Evolutionary conservation across 1,140 invertebrate genomes (phyloP).

Genomic region (Drosophila busckii): DNA sequence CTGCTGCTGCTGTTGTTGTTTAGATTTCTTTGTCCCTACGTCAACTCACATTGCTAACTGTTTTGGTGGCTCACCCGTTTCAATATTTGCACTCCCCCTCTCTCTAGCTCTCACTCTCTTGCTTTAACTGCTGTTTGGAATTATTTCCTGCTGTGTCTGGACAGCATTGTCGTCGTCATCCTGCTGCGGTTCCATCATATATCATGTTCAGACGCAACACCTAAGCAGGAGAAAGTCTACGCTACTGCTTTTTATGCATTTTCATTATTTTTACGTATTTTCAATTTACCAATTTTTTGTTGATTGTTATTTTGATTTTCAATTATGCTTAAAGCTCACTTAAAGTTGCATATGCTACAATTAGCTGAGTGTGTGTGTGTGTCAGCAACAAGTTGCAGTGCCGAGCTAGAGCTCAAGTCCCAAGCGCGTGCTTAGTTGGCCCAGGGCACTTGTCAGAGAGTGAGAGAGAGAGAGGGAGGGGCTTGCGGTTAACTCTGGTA

Average conservation of each 20-base stretch:
- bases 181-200: conserved; percentile 61
- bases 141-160: conserved; percentile 65
- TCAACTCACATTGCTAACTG: conserved; percentile 13
- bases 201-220: conserved; percentile 65
- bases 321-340: conserved; percentile 1
- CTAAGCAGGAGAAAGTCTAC: conserved; percentile 14
- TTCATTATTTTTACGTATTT: conserved; percentile 69
- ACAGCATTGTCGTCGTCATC: not conserved
- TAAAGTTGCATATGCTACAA: not conserved
- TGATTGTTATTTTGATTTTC: conserved; percentile 13
- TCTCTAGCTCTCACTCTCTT: not conserved
- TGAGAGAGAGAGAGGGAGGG: no score
- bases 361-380: not conserved
- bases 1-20: conserved; percentile 52
- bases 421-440: conserved; percentile 7
- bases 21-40: conserved; percentile 67
- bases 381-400: not conserved
- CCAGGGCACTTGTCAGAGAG: no score
- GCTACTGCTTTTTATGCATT: conserved; percentile 55
- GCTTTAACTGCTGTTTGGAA: conserved; percentile 37
- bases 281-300: conserved; percentile 39
- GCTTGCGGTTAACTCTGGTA: conserved; percentile 5
- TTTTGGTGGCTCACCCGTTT: conserved; percentile 53
- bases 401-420: conserved; percentile 11
- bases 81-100: conserved; percentile 60